Evolutionary conservation across 2,113 vertebrate genomes (phyloP).

Genomic region (Bufo gargarizans): DNA sequence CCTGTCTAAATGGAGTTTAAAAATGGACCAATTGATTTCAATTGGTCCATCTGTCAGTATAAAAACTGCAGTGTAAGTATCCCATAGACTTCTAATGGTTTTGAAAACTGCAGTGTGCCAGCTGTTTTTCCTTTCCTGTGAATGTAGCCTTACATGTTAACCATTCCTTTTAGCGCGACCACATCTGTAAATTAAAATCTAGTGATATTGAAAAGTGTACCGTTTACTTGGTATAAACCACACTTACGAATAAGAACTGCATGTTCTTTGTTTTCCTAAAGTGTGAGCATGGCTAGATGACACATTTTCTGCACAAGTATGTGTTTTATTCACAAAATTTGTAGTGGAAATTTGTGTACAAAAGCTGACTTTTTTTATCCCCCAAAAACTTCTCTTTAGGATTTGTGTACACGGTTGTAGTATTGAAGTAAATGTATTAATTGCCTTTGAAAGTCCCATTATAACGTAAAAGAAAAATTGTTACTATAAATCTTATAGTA

Average conservation of each 20-base stretch:
- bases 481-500: background rate
- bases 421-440: background rate
- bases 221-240: background rate
- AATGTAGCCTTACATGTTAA: too few species aligned
- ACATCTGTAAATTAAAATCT: background rate
- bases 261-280: background rate
- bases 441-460: background rate
- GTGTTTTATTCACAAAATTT: conserved; percentile 5
- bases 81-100: too few species aligned
- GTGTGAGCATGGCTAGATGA: conserved; percentile 6
- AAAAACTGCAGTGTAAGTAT: too few species aligned
- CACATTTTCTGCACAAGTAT: conserved; percentile 10
- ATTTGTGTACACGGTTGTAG: background rate
- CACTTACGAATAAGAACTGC: background rate
- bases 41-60: too few species aligned
- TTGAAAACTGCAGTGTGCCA: too few species aligned
- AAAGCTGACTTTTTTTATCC: background rate
- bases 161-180: too few species aligned
- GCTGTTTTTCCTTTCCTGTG: too few species aligned
- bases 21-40: too few species aligned
- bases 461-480: background rate
- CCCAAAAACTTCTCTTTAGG: background rate
- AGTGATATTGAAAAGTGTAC: background rate
- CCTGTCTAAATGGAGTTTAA: too few species aligned
- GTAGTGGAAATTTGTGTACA: background rate